Evolutionary conservation across 2,888 invertebrate genomes (phyloP), one percentile per base, ranked within the genome.

Genomic region (Cerastis rubricosa): DNA sequence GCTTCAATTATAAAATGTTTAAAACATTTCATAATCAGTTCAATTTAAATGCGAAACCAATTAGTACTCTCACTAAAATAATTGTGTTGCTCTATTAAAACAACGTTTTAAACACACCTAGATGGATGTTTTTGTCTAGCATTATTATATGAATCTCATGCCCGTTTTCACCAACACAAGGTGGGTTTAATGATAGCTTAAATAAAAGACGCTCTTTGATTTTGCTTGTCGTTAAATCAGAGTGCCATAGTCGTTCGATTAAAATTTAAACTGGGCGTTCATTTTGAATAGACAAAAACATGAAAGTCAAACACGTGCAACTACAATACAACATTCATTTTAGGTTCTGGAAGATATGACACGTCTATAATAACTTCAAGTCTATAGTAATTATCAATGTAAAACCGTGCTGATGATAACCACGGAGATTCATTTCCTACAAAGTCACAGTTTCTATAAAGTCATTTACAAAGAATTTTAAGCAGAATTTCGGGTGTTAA

Each of bases 31-130:
- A 47, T 47, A 66, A 66, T 77, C 9, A 29, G 14, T 25, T 25
- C 22, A 25, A 82, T 81, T 71, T 68, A 77, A 64, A 81, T 81
- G 70, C 63, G 51, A 64, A 82, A 71, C 35, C 59, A 78, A 82
- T 83, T 66, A n/a, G 17, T 71, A 68, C 51, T 49, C 8, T n/a
- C 17, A 64, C 29, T 1, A 35, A 71, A 67, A 47, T 45, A 14
- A 69, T 67, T 64, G 9, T 45, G 59, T 57, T 9, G 47, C 43
- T 59, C n/a, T 54, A 71, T 63, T 71, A 65, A 9, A 19, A 71
- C 64, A 71, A 65, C n/a, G 35, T 35, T 35, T 35, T 11, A 17
- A 17, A 29, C 12, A 51, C 12, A 29, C 7, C 22, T 8, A 22
- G 11, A 51, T 43, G 51, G 17, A n/a, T 51, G n/a, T n/a, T 51